These are phyloP conservation scores for Phalacrocorax carbo DNA, from an alignment of 2,113 vertebrate genomes.

Conservation along the genomic window DNA sequence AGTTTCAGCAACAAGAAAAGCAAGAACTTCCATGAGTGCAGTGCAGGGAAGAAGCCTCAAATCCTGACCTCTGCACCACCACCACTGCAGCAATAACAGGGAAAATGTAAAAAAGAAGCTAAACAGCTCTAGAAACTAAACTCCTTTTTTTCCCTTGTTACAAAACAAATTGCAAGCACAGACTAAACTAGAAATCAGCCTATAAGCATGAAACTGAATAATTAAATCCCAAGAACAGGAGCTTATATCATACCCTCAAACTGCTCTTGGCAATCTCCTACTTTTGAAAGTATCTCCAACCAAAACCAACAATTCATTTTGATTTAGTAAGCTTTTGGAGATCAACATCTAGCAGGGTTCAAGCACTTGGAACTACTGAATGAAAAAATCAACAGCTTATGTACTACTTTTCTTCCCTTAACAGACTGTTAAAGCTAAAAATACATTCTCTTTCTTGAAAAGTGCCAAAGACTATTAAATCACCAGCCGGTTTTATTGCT, in stretches of 20 bases:
- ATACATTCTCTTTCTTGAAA: background rate
- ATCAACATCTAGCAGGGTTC: background rate
- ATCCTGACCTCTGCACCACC: background rate
- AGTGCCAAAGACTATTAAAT: background rate
- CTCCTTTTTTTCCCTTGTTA: background rate
- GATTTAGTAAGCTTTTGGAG: background rate
- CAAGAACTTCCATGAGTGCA: background rate
- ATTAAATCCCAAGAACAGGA: background rate
- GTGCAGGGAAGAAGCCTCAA: background rate
- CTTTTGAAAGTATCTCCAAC: background rate
- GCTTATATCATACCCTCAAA: background rate
- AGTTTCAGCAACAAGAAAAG: background rate
- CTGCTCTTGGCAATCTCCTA: background rate
- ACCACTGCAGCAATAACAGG: background rate
- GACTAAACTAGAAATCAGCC: background rate
- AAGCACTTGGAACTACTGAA: background rate
- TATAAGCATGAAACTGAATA: background rate
- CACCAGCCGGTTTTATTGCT: background rate
- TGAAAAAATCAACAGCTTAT: background rate
- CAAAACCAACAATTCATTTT: background rate
- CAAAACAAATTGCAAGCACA: background rate
- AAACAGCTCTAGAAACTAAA: background rate
- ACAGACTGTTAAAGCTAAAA: background rate
- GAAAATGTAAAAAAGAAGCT: background rate
- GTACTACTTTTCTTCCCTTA: background rate